phyloP scores from a whole-genome alignment of 2,888 invertebrate species.

The Metacarcinus magister region DNA sequence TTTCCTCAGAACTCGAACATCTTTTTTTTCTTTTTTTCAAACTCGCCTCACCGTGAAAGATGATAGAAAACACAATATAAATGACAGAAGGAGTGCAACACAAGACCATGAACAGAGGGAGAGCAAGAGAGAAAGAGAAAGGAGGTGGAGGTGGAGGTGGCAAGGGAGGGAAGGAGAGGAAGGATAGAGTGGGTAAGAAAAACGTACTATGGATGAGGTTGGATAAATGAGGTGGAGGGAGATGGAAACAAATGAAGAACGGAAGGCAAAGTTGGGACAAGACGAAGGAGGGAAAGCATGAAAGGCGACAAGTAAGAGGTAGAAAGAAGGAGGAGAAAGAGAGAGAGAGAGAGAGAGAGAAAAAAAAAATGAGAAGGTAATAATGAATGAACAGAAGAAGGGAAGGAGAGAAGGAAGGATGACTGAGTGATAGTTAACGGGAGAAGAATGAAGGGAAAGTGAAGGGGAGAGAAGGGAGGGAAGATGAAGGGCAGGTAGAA shows the following conservation, averaged over 20 bases:
- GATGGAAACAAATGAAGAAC: background rate
- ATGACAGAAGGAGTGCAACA: background rate
- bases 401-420: background rate
- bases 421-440: background rate
- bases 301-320: background rate
- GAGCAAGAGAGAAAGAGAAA: background rate
- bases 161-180: background rate
- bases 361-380: background rate
- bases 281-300: background rate
- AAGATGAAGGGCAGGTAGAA: constrained; percentile 31
- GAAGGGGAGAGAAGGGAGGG: constrained; percentile 33
- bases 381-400: background rate
- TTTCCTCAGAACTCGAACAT: background rate
- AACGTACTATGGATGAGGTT: background rate
- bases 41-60: background rate
- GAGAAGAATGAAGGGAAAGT: background rate
- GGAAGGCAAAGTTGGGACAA: background rate
- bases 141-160: background rate
- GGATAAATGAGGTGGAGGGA: background rate
- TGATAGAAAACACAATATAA: constrained; percentile 45
- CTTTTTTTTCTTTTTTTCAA: background rate
- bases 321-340: background rate
- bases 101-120: background rate
- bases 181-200: background rate
- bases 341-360: background rate